A percentile compares a stretch with the other conserved stretches of the same genome.
These are phyloP conservation scores for Iguana delicatissima DNA, from an alignment of 2,797 vertebrate species.

Conservation along the genomic window DNA sequence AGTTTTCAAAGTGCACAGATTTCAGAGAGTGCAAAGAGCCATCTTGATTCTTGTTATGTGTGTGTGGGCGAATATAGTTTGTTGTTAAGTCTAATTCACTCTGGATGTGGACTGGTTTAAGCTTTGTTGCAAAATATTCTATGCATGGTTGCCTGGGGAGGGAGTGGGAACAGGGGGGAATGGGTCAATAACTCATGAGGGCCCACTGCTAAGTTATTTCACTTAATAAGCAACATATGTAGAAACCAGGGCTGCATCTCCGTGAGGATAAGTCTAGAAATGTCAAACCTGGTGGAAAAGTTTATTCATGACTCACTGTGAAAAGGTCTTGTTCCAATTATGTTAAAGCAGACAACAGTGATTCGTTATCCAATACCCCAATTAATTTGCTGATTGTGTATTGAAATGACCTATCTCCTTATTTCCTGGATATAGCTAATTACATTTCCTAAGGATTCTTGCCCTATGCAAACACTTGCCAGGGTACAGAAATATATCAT, in stretches of 20 bases:
- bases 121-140: no score
- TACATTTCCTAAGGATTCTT: neutral
- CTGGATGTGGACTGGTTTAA: neutral
- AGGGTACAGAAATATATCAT: neutral
- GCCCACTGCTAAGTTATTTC: no score
- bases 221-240: no score
- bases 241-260: no score
- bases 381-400: neutral
- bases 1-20: neutral
- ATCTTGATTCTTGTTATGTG: neutral
- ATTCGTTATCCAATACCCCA: neutral
- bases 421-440: neutral
- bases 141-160: neutral
- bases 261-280: neutral
- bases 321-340: neutral
- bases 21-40: neutral
- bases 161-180: no score
- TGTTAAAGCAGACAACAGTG: neutral
- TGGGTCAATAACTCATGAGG: no score
- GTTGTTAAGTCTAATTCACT: neutral
- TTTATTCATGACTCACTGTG: neutral
- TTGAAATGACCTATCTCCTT: neutral
- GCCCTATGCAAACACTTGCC: neutral
- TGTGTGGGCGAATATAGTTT: neutral
- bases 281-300: neutral